phyloP scores from a whole-genome alignment of 2,888 invertebrate species.

The Mongoloraphidia duomilia region DNA sequence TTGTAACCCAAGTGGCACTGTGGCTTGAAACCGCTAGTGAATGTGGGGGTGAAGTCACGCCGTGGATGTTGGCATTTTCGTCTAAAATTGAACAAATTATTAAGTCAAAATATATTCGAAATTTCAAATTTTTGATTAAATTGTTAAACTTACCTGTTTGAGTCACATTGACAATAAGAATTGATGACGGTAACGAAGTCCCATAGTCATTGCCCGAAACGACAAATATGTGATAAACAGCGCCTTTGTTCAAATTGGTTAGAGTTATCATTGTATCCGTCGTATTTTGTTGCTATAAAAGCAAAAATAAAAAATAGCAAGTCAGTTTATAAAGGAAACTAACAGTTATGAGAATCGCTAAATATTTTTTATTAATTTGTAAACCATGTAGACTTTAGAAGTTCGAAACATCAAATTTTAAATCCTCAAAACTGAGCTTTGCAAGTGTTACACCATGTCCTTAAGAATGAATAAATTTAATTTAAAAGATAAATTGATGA shows the following conservation, averaged over 20 bases:
- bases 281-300: conserved; percentile 50
- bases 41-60: conserved; percentile 70
- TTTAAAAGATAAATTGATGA: neutral
- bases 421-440: too few species aligned
- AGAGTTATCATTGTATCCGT: conserved; percentile 48
- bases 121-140: neutral
- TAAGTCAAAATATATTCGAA: neutral
- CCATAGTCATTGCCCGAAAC: conserved; percentile 64
- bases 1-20: conserved; percentile 67
- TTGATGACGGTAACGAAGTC: conserved; percentile 66
- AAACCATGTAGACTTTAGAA: too few species aligned
- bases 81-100: conserved; percentile 4
- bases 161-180: conserved; percentile 58
- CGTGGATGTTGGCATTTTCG: conserved; percentile 24
- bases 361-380: too few species aligned
- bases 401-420: too few species aligned
- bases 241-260: conserved; percentile 46
- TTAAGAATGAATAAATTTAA: neutral
- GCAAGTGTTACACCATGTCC: too few species aligned
- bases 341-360: too few species aligned
- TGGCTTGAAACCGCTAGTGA: conserved; percentile 62
- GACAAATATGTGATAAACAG: conserved; percentile 67
- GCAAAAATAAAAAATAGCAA: conserved; percentile 2
- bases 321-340: neutral
- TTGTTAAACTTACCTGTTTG: conserved; percentile 31